phyloP scores from a whole-genome alignment of 2,888 invertebrate species.

The Pocota personata region DNA sequence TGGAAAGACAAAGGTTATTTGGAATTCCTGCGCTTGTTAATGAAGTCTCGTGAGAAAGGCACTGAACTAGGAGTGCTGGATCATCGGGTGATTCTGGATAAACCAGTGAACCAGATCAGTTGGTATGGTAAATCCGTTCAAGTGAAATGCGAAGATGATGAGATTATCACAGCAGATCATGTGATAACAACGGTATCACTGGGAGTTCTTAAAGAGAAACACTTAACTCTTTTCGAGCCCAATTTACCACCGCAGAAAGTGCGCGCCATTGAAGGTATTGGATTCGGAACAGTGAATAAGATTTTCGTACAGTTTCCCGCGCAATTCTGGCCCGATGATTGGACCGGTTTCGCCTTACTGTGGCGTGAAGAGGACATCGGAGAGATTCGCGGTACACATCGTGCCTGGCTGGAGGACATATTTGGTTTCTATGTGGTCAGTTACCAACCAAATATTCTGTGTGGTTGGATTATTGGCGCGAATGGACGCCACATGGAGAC shows the following conservation, averaged over 20 bases:
- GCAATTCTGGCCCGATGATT: slow-evolving; percentile 85
- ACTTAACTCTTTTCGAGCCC: slow-evolving; percentile 83
- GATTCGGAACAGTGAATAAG: slow-evolving; percentile 86
- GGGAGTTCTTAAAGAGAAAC: slow-evolving; percentile 85
- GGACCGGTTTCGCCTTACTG: slow-evolving; percentile 84
- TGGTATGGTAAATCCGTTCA: slow-evolving; percentile 79
- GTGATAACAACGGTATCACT: slow-evolving; percentile 86
- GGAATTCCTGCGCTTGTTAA: slow-evolving; percentile 87
- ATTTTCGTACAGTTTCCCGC: slow-evolving; percentile 85
- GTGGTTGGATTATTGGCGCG: slow-evolving; percentile 88
- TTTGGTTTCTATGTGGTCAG: slow-evolving; percentile 88
- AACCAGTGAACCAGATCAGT: slow-evolving; percentile 77
- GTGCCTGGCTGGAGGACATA: slow-evolving; percentile 86
- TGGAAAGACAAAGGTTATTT: slow-evolving; percentile 90
- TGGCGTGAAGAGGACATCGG: slow-evolving; percentile 84
- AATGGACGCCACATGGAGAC: slow-evolving; percentile 86
- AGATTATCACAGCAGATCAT: slow-evolving; percentile 84
- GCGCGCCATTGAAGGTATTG: slow-evolving; percentile 84
- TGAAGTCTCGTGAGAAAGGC: slow-evolving; percentile 79
- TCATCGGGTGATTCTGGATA: slow-evolving; percentile 79
- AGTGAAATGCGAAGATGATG: slow-evolving; percentile 80
- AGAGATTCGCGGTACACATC: slow-evolving; percentile 78
- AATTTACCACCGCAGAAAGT: slow-evolving; percentile 83
- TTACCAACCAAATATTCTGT: slow-evolving; percentile 86
- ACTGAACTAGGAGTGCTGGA: slow-evolving; percentile 80